These are phyloP conservation scores for Drosophila azteca DNA, from an alignment of 1,140 invertebrate genomes.

Conservation along the genomic window DNA sequence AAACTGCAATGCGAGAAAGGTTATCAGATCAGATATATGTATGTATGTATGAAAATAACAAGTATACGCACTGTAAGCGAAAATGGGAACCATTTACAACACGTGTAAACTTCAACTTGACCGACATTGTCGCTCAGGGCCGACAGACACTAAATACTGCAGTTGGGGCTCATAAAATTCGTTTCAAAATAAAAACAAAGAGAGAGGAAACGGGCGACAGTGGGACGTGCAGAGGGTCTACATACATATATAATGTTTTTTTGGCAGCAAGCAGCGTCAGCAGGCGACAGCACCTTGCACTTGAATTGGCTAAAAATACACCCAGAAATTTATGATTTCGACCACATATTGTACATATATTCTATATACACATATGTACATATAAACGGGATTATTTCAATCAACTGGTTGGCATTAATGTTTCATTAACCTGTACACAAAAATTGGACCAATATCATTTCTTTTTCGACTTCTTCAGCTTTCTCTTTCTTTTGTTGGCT, in stretches of 20 bases:
- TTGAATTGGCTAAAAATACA: constrained; percentile 72
- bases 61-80: constrained; percentile 43
- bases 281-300: constrained; percentile 63
- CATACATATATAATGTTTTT: constrained; percentile 25
- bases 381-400: constrained; percentile 4
- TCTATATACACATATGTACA: constrained; percentile 3
- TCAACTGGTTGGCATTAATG: constrained; percentile 15
- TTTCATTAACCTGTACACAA: constrained; percentile 37
- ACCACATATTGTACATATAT: constrained; percentile 1
- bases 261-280: constrained; percentile 56
- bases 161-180: constrained; percentile 29
- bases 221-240: constrained; percentile 24
- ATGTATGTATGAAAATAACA: no score
- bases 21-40: constrained; percentile 1
- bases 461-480: not conserved
- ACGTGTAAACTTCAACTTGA: constrained; percentile 60
- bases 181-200: no score
- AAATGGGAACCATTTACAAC: constrained; percentile 34
- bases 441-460: constrained; percentile 7
- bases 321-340: constrained; percentile 59
- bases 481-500: constrained; percentile 13
- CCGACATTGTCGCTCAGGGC: constrained; percentile 36
- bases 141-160: constrained; percentile 19
- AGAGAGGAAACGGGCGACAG: not conserved
- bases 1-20: constrained; percentile 45